A percentile compares a stretch with the other conserved stretches of the same genome.
phyloP scores from a whole-genome alignment of 1,140 invertebrate species.

The Dysdera silvatica region DNA sequence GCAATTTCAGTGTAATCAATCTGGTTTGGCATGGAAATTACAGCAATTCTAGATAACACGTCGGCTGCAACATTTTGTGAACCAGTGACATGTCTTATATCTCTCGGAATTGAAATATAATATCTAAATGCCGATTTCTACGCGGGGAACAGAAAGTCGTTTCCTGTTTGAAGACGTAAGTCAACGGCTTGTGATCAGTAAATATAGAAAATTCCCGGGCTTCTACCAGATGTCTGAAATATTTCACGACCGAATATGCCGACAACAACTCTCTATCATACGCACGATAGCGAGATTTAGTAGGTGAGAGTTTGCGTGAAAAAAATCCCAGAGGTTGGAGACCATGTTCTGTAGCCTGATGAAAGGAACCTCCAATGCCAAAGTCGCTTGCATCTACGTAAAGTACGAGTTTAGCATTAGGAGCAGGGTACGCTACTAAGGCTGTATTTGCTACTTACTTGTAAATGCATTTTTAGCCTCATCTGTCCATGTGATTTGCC shows the following conservation, averaged over 20 bases:
- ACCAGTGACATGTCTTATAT: background rate
- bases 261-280: constrained; percentile 32
- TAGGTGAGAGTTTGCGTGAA: background rate
- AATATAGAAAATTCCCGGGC: constrained; percentile 34
- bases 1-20: background rate
- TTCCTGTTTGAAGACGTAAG: constrained; percentile 26
- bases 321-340: constrained; percentile 26
- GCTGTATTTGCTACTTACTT: constrained; percentile 29
- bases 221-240: constrained; percentile 37
- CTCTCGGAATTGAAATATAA: too few relatives aligned
- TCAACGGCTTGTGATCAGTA: constrained; percentile 38
- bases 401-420: background rate
- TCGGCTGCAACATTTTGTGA: background rate
- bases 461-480: constrained; percentile 39
- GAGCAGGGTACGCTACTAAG: background rate
- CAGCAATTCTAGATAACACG: background rate
- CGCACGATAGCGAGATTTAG: constrained; percentile 15
- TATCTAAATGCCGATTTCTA: too few relatives aligned
- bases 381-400: background rate
- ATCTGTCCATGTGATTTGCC: background rate
- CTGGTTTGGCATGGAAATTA: background rate
- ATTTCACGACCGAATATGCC: constrained; percentile 31
- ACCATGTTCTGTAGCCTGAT: background rate
- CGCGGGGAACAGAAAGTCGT: constrained; percentile 25
- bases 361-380: background rate